A percentile compares a stretch with the other conserved stretches of the same genome.
phyloP scores from a whole-genome alignment of 1,140 invertebrate genomes.

The Hylyphantes graminicola region DNA sequence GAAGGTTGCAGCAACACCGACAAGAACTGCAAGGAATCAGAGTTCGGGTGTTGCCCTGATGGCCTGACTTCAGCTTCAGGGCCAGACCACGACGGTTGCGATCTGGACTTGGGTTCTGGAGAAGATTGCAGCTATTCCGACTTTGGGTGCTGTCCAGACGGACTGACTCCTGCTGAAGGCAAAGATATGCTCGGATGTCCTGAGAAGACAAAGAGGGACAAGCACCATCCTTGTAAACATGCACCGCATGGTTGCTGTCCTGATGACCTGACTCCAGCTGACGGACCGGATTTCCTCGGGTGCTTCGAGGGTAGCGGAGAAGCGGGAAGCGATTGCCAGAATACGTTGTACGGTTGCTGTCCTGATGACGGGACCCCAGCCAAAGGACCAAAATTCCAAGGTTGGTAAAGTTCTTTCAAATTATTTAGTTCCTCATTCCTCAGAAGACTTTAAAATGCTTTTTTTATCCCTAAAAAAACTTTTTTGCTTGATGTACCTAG shows the following conservation, averaged over 20 bases:
- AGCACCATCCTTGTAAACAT: constrained; percentile 73
- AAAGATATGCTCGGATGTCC: constrained; percentile 19
- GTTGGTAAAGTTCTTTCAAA: neutral
- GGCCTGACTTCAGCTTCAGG: constrained; percentile 67
- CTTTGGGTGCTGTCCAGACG: constrained; percentile 76
- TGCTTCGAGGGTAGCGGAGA: constrained; percentile 53
- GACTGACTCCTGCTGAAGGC: constrained; percentile 68
- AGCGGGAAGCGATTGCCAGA: constrained; percentile 73
- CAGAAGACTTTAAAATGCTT: no score
- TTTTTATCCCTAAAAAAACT: no score
- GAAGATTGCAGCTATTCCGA: constrained; percentile 67
- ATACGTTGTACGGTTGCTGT: constrained; percentile 86
- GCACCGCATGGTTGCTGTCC: constrained; percentile 87
- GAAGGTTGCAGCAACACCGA: constrained; percentile 77
- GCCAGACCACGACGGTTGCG: constrained; percentile 68
- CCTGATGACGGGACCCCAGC: constrained; percentile 82
- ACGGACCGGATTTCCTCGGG: constrained; percentile 76
- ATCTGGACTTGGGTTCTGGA: constrained; percentile 45
- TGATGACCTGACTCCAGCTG: constrained; percentile 85
- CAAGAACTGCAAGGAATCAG: constrained; percentile 73
- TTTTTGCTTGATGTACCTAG: no score
- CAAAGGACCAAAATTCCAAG: constrained; percentile 64
- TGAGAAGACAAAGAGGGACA: neutral
- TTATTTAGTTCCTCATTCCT: no score
- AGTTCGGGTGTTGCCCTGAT: constrained; percentile 74